Percentiles rank a stretch among this genome's conserved stretches.
phyloP scores from a whole-genome alignment of 1,140 invertebrate genomes.

The Dendroctonus ponderosae region DNA sequence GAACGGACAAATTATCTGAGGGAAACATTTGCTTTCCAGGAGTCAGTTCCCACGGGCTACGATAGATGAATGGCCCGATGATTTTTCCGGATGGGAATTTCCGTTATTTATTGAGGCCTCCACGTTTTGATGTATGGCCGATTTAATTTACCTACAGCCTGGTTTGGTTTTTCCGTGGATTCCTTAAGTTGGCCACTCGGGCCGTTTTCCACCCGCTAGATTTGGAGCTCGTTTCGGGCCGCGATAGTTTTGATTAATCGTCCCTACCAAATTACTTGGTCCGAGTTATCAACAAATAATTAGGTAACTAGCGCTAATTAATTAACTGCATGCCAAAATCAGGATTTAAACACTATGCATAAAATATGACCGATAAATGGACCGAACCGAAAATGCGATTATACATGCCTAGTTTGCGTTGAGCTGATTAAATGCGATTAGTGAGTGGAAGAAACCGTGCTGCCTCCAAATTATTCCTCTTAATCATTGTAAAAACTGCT shows the following conservation, averaged over 20 bases:
- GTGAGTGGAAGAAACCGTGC: too few relatives aligned
- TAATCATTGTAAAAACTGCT: too few relatives aligned
- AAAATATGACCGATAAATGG: too few relatives aligned
- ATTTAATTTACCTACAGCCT: background rate
- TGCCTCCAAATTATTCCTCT: too few relatives aligned
- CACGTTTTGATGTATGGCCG: background rate
- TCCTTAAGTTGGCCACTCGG: background rate
- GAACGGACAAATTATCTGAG: slow-evolving; percentile 29
- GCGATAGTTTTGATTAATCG: slow-evolving; percentile 8
- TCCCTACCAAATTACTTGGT: slow-evolving; percentile 4
- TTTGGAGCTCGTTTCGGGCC: background rate
- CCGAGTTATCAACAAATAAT: slow-evolving; percentile 9
- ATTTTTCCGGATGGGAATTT: slow-evolving; percentile 21
- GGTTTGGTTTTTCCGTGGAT: background rate
- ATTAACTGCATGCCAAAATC: slow-evolving; percentile 8
- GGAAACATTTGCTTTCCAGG: slow-evolving; percentile 31
- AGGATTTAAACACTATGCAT: background rate
- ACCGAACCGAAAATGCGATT: too few relatives aligned
- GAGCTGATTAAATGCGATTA: too few relatives aligned
- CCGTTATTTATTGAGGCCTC: slow-evolving; percentile 5
- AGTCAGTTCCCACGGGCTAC: slow-evolving; percentile 27
- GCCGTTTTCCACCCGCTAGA: background rate
- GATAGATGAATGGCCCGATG: slow-evolving; percentile 21
- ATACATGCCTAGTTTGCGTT: too few relatives aligned
- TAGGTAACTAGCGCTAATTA: slow-evolving; percentile 6